Evolutionary conservation across 2,797 vertebrate genomes (phyloP).

Genomic region (Euphonia xanthogaster): DNA sequence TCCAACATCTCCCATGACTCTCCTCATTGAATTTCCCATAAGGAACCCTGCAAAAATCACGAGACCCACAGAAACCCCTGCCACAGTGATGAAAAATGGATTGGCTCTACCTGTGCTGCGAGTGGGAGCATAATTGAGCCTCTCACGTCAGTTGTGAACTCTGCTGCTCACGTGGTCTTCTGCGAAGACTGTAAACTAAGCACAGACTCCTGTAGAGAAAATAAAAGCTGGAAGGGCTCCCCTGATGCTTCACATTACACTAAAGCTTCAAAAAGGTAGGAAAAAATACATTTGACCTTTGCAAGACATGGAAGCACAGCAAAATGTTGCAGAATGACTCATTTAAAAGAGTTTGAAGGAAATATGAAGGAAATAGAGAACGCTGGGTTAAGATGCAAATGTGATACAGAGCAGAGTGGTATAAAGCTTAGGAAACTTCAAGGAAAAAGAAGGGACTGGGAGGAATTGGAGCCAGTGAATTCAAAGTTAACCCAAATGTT

Average conservation of each 20-base stretch:
- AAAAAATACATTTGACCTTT: not conserved
- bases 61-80: not conserved
- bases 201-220: not conserved
- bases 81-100: conserved; percentile 38
- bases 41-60: not conserved
- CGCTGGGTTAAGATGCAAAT: not conserved
- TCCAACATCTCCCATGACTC: not conserved
- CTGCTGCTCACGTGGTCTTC: not conserved
- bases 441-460: not conserved
- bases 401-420: not conserved
- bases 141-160: not conserved
- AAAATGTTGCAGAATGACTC: not conserved
- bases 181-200: conserved; percentile 5
- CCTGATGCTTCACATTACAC: not conserved
- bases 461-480: not conserved
- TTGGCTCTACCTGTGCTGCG: not conserved
- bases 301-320: not conserved
- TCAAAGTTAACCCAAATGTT: not conserved
- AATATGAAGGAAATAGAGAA: not conserved
- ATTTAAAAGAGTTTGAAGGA: not conserved
- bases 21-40: not conserved
- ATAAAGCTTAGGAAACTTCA: not conserved
- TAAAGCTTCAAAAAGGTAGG: not conserved
- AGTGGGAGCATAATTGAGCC: not conserved
- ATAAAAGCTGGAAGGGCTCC: conserved; percentile 23